Evolutionary conservation across 2,797 vertebrate species (phyloP).

Genomic region (Luscinia megarhynchos): DNA sequence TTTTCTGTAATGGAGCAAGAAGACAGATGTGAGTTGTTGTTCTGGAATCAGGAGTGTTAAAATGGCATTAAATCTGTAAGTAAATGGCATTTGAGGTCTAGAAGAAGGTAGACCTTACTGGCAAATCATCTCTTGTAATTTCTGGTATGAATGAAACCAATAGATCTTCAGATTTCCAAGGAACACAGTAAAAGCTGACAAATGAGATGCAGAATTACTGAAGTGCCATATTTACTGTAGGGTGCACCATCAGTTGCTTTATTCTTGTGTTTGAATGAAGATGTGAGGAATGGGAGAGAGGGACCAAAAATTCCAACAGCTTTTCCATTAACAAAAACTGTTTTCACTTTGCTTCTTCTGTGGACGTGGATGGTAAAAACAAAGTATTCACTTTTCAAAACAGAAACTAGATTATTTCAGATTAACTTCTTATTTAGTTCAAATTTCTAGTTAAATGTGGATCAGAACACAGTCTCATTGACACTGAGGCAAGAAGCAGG

Average conservation of each 20-base stretch:
- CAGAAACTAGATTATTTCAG: neutral
- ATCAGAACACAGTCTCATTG: neutral
- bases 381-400: neutral
- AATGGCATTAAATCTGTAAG: neutral
- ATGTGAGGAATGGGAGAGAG: neutral
- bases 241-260: neutral
- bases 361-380: neutral
- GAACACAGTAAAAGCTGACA: constrained; percentile 27
- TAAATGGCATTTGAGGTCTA: neutral
- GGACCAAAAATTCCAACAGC: neutral
- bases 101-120: neutral
- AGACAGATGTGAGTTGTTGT: neutral
- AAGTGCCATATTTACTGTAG: neutral
- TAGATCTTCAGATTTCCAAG: constrained; percentile 48
- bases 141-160: constrained; percentile 45
- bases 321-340: neutral
- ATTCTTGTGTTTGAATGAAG: neutral
- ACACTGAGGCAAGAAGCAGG: neutral
- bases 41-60: neutral
- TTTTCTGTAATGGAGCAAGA: neutral
- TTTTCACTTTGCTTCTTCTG: neutral
- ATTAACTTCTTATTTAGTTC: neutral
- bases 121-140: constrained; percentile 32
- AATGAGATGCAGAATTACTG: constrained; percentile 12
- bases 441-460: neutral